Base-by-base conservation (phyloP, 2,888 invertebrate species). In the Agrenia bidenticulata region DNA sequence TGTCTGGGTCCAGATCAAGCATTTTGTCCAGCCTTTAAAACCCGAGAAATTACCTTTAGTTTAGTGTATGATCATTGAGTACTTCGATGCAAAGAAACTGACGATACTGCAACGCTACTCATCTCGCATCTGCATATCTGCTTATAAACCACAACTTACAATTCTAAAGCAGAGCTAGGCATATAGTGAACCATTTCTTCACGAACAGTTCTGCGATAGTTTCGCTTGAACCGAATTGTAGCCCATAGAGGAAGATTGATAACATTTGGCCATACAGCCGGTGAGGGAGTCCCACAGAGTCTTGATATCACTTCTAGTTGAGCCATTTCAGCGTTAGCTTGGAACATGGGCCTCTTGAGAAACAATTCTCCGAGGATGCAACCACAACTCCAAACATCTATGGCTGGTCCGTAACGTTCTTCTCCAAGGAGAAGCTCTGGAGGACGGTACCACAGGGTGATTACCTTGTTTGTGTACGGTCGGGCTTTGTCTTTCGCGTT, bases 301-400 rank as follows among this genome's bases (percentile, higher is more conserved):
- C 90, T 84, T 0, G 95, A 94, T 78, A 99, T 99, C 80, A 90
- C 87, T 78, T 98, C 97, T 74, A 99, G 81, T 79, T 97, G 97
- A 82, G 89, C 88, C 85, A 94, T 86, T 82, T 99, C 98, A 61
- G 89, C 85, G 80, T 90, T 93, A 0, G 94, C 97, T 88, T 92
- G 84, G 81, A 99, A 99, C 53, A 99, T 85, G 0, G 99, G 97
- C 77, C 92, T 92, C 79, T 95, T 95, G 54, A 89, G 86, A 82
- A 99, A 99, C 67, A 99, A 84, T 83, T 99, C 99, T 11, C 97
- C 99, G 56, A 99, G 85, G 77, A 99, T 99, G 80, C 99, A 99
- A 77, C 99, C 99, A 82, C 96, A 96, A 79, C 96, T 97, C 99
- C 99, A 99, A 7, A 99, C 94, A 82, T 99, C 99, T 68, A 99